Evolutionary conservation across 2,797 vertebrate species (phyloP), one percentile per base, ranked within the genome.

Genomic region (Coregonus ussuriensis): DNA sequence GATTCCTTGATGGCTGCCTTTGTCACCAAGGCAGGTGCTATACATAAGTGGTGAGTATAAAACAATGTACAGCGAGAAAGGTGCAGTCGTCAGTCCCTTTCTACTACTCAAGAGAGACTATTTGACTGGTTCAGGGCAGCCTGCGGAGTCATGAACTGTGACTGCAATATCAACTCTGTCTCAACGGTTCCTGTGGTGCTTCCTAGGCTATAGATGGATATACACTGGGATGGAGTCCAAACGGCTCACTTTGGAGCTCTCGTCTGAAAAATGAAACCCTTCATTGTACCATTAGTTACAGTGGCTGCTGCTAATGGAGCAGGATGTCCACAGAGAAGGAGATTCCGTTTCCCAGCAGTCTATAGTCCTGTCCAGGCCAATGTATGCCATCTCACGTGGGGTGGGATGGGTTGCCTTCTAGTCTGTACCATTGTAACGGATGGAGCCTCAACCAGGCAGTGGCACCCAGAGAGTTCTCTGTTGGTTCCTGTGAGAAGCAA

Each of bases 151-250:
- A 33, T 33, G 56, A 7, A 62, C 56, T 21, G 21, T 6, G 56
- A 62, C 6, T 62, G 56, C 2, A 62, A n/a, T 62, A 21, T 82
- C 80, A 69, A 71, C 85, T 83, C 81, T 59, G 72, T 84, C 82
- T 88, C 81, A 81, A 85, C 84, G 76, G 82, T 88, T 82, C n/a
- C 0, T 5, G 3, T 15, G 47, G 37, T 81, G 81, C 82, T 83
- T 79, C 74, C 84, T 77, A 70, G 35, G 80, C 76, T 59, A n/a
- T 75, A 77, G 77, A 86, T 75, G 78, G 77, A 86, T 85, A 79
- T 82, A 87, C 86, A 85, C 78, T 76, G 84, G 83, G 87, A 88
- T 72, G 68, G 74, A 84, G 65, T 91, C 88, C 88, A 90, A 90
- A 88, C 77, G 87, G 78, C 85, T 87, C 85, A 87, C 74, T 85